phyloP scores from a whole-genome alignment of 2,113 vertebrate genomes.

The Pterocles burchelli region DNA sequence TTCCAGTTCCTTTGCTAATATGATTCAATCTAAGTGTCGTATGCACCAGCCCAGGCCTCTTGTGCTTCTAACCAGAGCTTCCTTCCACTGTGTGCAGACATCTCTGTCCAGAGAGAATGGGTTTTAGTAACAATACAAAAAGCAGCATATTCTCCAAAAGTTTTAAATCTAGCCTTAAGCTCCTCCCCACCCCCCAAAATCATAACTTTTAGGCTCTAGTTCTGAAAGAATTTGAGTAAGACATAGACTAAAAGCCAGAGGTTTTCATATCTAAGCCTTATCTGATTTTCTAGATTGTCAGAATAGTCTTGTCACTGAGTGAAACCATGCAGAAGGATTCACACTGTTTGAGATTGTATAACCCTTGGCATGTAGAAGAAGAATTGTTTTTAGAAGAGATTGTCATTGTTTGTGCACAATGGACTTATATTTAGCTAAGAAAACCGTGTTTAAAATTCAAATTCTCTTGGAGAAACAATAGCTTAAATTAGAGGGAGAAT shows the following conservation, averaged over 20 bases:
- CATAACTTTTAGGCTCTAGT: background rate
- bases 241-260: background rate
- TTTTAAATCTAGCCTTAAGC: background rate
- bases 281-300: background rate
- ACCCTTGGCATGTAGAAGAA: background rate
- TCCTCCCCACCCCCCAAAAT: background rate
- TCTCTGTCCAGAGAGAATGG: background rate
- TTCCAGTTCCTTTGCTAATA: background rate
- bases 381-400: conserved; percentile 29
- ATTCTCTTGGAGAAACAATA: conserved; percentile 45
- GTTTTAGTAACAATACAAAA: fast-evolving
- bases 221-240: background rate
- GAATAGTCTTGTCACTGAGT: background rate
- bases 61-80: background rate
- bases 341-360: background rate
- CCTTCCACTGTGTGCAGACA: background rate
- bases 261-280: background rate
- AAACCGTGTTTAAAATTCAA: conserved; percentile 8
- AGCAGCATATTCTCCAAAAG: background rate
- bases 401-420: conserved; percentile 54
- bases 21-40: background rate
- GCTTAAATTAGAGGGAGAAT: conserved; percentile 9
- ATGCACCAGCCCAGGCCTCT: background rate
- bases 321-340: background rate
- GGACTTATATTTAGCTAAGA: conserved; percentile 53